phyloP scores from a whole-genome alignment of 2,888 invertebrate genomes.

The Odontothrips loti region DNA sequence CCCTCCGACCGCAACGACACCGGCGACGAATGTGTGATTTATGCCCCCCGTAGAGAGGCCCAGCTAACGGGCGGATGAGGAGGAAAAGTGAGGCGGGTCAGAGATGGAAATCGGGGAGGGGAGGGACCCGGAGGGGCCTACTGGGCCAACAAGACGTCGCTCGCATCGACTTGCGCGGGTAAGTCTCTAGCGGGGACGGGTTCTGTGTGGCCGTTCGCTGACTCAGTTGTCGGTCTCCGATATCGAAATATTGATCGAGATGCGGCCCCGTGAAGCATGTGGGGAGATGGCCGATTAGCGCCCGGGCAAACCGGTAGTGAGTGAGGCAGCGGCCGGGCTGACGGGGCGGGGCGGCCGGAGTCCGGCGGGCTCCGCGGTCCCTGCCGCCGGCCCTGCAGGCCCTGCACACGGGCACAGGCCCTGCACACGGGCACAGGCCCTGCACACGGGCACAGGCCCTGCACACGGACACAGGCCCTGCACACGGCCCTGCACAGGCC shows the following conservation, averaged over 20 bases:
- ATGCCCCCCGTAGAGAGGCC: neutral
- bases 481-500: no score
- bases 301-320: neutral
- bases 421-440: no score
- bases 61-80: neutral
- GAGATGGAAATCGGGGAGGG: neutral
- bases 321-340: neutral
- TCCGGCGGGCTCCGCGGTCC: no score
- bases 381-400: neutral
- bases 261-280: neutral
- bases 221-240: neutral
- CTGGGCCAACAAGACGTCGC: neutral
- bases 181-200: no score
- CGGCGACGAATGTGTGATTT: constrained; percentile 1
- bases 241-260: constrained; percentile 9
- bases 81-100: neutral
- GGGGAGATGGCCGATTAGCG: neutral
- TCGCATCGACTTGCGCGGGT: neutral
- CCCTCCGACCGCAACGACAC: neutral
- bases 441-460: no score
- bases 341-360: neutral
- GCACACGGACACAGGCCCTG: no score
- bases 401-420: neutral
- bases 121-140: neutral
- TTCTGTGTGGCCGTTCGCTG: no score